These are phyloP conservation scores for Nestor notabilis DNA, from an alignment of 2,113 vertebrate genomes.

Conservation along the genomic window DNA sequence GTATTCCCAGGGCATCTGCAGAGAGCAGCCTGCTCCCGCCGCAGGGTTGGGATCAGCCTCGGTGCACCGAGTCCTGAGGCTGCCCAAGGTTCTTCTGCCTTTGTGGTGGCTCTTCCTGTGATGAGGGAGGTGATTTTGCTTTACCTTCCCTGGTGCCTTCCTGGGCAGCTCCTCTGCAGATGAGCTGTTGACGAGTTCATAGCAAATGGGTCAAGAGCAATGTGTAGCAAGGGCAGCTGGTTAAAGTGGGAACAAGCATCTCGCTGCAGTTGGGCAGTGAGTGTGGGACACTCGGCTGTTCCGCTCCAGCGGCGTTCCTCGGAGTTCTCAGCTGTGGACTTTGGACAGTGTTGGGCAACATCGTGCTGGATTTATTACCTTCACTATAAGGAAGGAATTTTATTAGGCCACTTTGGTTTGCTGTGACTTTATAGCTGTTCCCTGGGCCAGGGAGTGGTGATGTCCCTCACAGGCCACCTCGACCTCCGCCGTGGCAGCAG, in stretches of 20 bases:
- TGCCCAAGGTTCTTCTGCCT: background rate
- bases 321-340: background rate
- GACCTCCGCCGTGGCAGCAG: rapidly evolving
- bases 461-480: background rate
- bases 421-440: background rate
- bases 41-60: background rate
- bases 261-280: background rate
- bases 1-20: background rate
- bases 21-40: background rate
- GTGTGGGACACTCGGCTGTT: background rate
- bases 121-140: rapidly evolving
- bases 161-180: background rate
- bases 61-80: rapidly evolving
- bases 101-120: background rate
- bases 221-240: rapidly evolving
- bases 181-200: background rate
- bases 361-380: background rate
- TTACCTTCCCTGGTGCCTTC: background rate
- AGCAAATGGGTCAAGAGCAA: background rate
- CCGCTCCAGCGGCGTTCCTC: rapidly evolving
- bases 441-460: background rate
- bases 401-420: background rate
- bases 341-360: rapidly evolving
- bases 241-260: background rate
- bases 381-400: rapidly evolving